These are phyloP conservation scores for Sigmodon hispidus DNA, from an alignment of 2,113 vertebrate species.

Conservation along the genomic window DNA sequence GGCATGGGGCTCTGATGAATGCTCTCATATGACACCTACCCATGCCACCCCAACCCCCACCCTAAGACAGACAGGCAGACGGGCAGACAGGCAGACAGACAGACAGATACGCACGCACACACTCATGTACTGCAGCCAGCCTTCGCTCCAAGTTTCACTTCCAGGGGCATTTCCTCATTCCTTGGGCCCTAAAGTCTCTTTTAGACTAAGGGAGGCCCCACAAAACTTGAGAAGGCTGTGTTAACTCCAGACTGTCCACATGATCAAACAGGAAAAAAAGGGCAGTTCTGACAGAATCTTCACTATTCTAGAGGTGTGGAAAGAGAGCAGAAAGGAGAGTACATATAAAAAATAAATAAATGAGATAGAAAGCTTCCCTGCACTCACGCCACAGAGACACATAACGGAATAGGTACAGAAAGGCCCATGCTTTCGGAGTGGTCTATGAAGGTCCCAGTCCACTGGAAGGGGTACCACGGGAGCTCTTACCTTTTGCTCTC, in stretches of 20 bases:
- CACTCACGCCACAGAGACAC: background rate
- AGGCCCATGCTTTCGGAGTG: background rate
- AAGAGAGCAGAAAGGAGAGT: background rate
- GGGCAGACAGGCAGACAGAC: no score
- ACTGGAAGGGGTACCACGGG: background rate
- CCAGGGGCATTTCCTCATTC: slow-evolving; percentile 34
- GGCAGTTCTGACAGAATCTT: background rate
- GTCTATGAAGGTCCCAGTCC: no score
- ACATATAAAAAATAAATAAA: background rate
- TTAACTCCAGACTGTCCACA: background rate
- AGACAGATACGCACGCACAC: background rate
- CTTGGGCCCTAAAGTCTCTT: background rate
- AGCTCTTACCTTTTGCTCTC: background rate
- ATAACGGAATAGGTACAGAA: no score
- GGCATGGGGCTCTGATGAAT: background rate
- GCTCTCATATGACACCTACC: background rate
- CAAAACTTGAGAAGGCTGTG: background rate
- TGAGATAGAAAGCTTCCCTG: no score
- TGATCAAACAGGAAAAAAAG: background rate
- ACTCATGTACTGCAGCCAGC: background rate
- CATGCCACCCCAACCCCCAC: background rate
- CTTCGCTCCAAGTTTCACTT: background rate
- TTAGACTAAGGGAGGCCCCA: background rate
- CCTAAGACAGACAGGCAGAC: background rate
- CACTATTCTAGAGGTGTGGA: background rate